phyloP scores from a whole-genome alignment of 2,113 vertebrate genomes.

The Cololabis saira region DNA sequence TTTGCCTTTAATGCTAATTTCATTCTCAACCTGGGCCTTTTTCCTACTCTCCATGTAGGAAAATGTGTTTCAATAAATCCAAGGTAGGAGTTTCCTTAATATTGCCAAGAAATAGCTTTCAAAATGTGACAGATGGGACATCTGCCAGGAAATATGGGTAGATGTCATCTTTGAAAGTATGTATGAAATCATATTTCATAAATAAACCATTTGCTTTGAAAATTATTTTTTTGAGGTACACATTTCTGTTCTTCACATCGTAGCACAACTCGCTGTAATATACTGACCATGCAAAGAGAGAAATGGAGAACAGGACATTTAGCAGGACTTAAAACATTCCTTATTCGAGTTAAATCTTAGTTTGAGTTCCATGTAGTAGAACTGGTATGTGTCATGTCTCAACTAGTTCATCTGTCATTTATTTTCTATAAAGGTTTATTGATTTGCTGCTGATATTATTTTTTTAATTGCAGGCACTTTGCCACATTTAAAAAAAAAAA shows the following conservation, averaged over 20 bases:
- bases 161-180: not conserved
- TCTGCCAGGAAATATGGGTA: not conserved
- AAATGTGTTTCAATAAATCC: constrained; percentile 16
- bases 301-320: not conserved
- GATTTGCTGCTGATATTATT: not conserved
- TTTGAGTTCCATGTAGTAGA: too few relatives aligned
- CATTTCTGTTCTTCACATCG: not conserved
- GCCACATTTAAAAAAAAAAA: not conserved
- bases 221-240: too few relatives aligned
- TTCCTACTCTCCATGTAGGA: constrained; percentile 18
- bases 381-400: too few relatives aligned
- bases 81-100: constrained; percentile 1
- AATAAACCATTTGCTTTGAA: too few relatives aligned
- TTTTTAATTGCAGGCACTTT: not conserved
- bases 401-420: too few relatives aligned
- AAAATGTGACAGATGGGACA: not conserved
- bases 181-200: not conserved
- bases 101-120: not conserved
- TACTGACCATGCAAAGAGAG: not conserved
- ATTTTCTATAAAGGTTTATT: too few relatives aligned
- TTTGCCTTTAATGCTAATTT: not conserved
- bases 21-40: constrained; percentile 13
- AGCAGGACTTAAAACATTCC: too few relatives aligned
- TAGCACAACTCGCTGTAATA: not conserved
- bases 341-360: too few relatives aligned